Conservation (phyloP, 1,140 invertebrate genomes). For the Propsilocerus akamusi region DNA sequence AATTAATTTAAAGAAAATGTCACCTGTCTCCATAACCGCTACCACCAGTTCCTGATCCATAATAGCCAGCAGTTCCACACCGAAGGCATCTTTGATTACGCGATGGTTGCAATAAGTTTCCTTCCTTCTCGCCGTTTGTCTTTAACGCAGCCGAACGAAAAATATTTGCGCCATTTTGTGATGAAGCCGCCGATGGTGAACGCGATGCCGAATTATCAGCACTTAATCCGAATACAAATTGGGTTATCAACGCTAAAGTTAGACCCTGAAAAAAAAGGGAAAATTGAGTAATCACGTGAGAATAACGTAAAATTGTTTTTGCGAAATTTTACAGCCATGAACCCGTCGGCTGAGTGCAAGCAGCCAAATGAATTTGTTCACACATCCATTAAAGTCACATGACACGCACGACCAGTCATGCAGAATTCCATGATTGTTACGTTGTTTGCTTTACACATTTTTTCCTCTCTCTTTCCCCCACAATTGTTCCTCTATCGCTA, state of each 20-base stretch:
- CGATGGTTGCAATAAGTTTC: not conserved
- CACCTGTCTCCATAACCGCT: not conserved
- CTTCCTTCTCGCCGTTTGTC: not conserved
- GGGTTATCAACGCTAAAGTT: not conserved
- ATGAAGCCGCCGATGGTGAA: not conserved
- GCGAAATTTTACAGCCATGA: too few relatives aligned
- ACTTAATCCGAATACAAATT: not conserved
- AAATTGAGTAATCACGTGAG: not conserved
- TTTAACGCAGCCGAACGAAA: not conserved
- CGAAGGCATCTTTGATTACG: conserved; percentile 1
- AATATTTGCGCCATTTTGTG: not conserved
- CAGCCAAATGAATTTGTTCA: not conserved
- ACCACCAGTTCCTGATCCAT: not conserved
- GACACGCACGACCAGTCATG: not conserved
- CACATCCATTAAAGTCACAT: not conserved
- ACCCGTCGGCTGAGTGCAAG: too few relatives aligned
- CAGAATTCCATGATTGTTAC: conserved; percentile 1
- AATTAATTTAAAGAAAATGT: not conserved
- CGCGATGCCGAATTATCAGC: not conserved
- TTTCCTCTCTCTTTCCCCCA: not conserved
- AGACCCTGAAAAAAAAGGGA: not conserved
- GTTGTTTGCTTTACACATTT: not conserved
- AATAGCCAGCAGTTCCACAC: conserved; percentile 6
- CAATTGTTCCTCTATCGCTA: not conserved
- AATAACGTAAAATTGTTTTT: too few relatives aligned